Evolutionary conservation across 2,797 vertebrate species (phyloP), one percentile per base, ranked within the genome.

Genomic region (Hippoglossus hippoglossus): DNA sequence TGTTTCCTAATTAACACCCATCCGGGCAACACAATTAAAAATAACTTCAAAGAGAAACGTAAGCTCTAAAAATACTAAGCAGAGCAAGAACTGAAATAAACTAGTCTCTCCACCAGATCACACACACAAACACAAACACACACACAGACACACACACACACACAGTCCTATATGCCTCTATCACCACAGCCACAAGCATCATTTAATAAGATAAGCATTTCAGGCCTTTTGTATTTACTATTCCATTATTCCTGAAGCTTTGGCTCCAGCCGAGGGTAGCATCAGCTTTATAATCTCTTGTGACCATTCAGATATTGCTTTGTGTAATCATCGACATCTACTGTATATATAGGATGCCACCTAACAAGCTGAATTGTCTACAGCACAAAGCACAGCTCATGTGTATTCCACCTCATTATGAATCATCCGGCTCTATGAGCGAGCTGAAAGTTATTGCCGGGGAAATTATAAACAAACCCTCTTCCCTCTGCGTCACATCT

Each of bases 31-130:
- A 80, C 85, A 90, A 92, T 93, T 88, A 88, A 88, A 90, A 88
- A 92, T 86, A 90, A 90, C 92, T 92, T 93, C 89, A 94, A 93
- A 93, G 89, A 86, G 82, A 85, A 79, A 55, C 56, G 28, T 73
- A 69, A 70, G 68, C 78, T 77, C 76, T 87, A 82, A 89, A 91
- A 91, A 88, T 77, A 90, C 57, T 50, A 55, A 75, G 54, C 65
- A 66, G 72, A 77, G 61, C 61, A 70, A 54, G 65, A 85, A 52
- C 44, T 46, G 71, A 53, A 79, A 84, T 78, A 68, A 82, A 80
- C 71, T 44, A 60, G 28, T 58, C 47, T 80, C 73, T 75, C 34
- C 36, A 34, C 46, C 22, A 49, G 71, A 65, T 61, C 74, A 60
- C 44, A 65, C 56, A 67, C 49, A 52, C 21, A 28, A 16, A 67